Evolutionary conservation across 2,888 invertebrate genomes (phyloP), one percentile per base, ranked within the genome.

Genomic region (Pantelozetes paolii): DNA sequence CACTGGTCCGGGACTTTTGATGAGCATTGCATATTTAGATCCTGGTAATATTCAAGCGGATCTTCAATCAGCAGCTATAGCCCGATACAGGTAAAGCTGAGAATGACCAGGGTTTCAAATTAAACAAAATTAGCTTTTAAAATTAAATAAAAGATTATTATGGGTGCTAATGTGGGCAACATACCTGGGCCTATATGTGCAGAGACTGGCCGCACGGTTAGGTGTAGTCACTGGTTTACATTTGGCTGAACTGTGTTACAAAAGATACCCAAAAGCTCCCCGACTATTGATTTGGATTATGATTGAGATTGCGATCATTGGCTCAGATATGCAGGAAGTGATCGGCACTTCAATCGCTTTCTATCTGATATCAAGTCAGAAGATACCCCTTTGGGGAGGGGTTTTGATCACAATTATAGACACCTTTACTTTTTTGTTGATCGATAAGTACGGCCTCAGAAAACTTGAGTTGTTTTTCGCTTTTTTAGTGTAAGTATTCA

Each of bases 1-100:
- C 82, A 92, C 92, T 0, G 94, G 94, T 9, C 94, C 94, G 15
- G 94, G 94, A 18, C 93, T 94, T 83, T 84, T 94, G 74, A 94
- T 94, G 93, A 91, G 91, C 78, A 94, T 94, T 79, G 94, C 94
- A 18, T 94, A 92, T 82, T 83, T 94, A 74, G 94, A 94, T 83
- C 94, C 94, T 13, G 94, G 94, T 73, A 94, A 94, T 81, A 92
- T 94, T 78, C 92, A 94, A 83, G 91, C 92, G 64, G 94, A 94
- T 84, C 84, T 94, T 50, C 90, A 91, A 81, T 90, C 90, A 64
- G 94, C 94, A 71, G 87, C 89, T 2, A 84, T 87, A 9, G 93
- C 93, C 8, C 86, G 88, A 81, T 94, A 92, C 82, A 80, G 90
- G 88, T 84, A n/a, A n/a, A n/a, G n/a, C n/a, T n/a, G n/a, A n/a